Evolutionary conservation across 1,140 invertebrate genomes (phyloP), one percentile per base, ranked within the genome.

Genomic region (Ceratitis capitata): DNA sequence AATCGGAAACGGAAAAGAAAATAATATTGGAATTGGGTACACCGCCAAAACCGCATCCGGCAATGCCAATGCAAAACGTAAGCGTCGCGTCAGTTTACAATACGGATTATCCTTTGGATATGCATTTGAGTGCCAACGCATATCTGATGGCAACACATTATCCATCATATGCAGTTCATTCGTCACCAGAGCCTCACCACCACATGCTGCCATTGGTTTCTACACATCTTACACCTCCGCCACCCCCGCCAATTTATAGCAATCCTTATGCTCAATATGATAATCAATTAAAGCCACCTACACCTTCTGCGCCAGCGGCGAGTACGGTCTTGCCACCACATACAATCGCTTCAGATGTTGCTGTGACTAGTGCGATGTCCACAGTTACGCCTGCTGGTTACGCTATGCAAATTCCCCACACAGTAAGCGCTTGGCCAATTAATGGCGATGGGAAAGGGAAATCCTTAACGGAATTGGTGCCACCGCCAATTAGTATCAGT

Each of bases 401-500:
- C 84, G 1, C 86, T 7, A 19, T 42, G 23, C 84, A 86, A 45
- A 91, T 91, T 64, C 90, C 90, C 5, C 89, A 91, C 84, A 87
- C 90, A 0, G 90, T 91, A 39, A 88, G 87, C 61, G 87, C 91
- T 86, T 91, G 90, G 90, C 87, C 88, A 47, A 78, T 84, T 3
- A 83, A 82, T 5, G 53, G 74, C 2, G 82, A 85, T 12, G 39
- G 23, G 23, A 84, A 83, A 69, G 35, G 19, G 6, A 85, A 84
- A 69, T 42, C 53, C 16, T 7, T 29, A 14, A 10, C 85, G 6
- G 90, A 91, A 14, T 83, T 91, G 5, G 90, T 91, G 45, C 89
- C 89, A 26, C 88, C 90, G n/a, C 89, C 90, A 10, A 87, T 90
- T 39, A 91, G 89, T 51, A 89, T 90, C 88, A 87, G 85, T 12